Evolutionary conservation across 2,888 invertebrate species (phyloP), one percentile per base, ranked within the genome.

Genomic region (Salticus scenicus): DNA sequence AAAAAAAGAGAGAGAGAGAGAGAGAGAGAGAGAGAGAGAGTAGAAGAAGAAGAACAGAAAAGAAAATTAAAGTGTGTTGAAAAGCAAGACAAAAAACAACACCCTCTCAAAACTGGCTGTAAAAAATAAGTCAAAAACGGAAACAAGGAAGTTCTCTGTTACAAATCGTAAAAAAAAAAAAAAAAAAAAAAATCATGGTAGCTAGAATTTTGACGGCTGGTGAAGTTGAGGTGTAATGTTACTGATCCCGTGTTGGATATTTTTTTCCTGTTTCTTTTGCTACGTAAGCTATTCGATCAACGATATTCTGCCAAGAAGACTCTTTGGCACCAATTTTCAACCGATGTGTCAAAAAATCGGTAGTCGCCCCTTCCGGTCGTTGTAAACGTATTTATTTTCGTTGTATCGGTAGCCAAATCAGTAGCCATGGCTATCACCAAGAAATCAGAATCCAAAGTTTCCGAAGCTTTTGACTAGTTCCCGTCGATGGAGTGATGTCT

Each of bases 321-420:
- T 70, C 24, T 20, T 70, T 42, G 41, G 42, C 42, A 42, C 69
- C 41, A 37, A 20, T 69, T 37, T 69, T 27, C 42, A 70, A 47
- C 47, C 31, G 72, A 72, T 31, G 79, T 72, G 79, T 71, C 72
- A 47, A 67, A 57, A 69, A 73, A 74, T 80, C 73, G 57, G 73
- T 57, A 67, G 80, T 73, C 51, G 28, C 41, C 27, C 37, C 57
- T 69, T 81, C 74, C 70, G 69, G 67, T n/a, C 67, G 57, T 57
- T 67, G 30, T 33, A 31, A 37, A n/a, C 5, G 33, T 17, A 33
- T 33, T 33, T 33, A 33, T 67, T 67, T 67, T 33, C 33, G 17
- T 24, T 51, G 76, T 76, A 82, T 76, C 82, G 76, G 82, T 71
- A 71, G 75, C 74, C 70, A 51, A 67, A 67, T 67, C 67, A 67